Evolutionary conservation across 2,113 vertebrate genomes (phyloP).

Genomic region (Peromyscus maniculatus): DNA sequence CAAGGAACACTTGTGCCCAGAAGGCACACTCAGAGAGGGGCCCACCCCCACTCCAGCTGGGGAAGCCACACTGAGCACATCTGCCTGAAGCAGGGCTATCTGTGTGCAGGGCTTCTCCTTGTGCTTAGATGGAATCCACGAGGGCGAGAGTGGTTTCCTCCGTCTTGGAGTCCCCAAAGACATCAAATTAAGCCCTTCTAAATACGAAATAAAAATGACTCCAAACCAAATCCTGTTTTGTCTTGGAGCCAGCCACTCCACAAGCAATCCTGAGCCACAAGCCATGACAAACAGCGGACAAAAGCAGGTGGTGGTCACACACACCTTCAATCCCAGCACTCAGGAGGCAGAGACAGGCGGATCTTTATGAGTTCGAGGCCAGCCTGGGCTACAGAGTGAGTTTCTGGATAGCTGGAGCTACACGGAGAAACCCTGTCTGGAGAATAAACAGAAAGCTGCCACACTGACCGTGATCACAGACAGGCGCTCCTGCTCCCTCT

Average conservation of each 20-base stretch:
- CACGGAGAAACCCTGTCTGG: background rate
- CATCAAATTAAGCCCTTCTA: background rate
- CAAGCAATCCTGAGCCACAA: background rate
- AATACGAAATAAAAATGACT: background rate
- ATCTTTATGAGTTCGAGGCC: background rate
- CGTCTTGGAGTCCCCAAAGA: background rate
- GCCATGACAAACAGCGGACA: background rate
- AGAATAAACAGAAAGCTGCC: background rate
- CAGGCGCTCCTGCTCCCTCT: background rate
- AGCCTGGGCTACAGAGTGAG: background rate
- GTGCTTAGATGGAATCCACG: background rate
- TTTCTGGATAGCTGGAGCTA: background rate
- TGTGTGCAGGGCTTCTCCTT: background rate
- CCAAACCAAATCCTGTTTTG: background rate
- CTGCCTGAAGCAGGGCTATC: background rate
- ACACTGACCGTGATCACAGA: background rate
- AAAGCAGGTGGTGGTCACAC: background rate
- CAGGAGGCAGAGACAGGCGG: background rate
- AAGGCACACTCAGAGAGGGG: background rate
- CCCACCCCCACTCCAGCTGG: background rate
- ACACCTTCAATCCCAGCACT: background rate
- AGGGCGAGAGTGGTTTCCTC: background rate
- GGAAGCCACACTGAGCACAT: background rate
- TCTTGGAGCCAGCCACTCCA: background rate
- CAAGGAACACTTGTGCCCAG: background rate